Conservation (phyloP, 2,888 invertebrate genomes). For the Mythimna loreyi region DNA sequence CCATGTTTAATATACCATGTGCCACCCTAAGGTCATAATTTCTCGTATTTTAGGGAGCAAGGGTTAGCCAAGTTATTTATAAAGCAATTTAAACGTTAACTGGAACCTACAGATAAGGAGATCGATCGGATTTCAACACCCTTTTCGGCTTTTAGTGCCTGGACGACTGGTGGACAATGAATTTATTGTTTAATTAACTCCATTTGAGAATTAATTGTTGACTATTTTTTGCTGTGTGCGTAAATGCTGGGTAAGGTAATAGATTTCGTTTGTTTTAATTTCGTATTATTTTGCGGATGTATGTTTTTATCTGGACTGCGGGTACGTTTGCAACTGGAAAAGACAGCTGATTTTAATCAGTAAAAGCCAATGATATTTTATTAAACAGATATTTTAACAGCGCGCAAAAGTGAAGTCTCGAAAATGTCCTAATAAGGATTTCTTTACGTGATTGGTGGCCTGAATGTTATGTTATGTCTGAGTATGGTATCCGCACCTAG, state of each 20-base stretch:
- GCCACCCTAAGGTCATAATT: constrained; percentile 84
- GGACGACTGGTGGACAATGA: constrained; percentile 53
- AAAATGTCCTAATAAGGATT: too few relatives aligned
- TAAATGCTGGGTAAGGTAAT: neutral
- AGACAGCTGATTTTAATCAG: too few relatives aligned
- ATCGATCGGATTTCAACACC: constrained; percentile 74
- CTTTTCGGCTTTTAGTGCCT: constrained; percentile 62
- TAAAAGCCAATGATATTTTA: too few relatives aligned
- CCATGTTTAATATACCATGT: constrained; percentile 67
- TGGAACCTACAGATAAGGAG: constrained; percentile 82
- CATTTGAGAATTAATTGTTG: constrained; percentile 50
- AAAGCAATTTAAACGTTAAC: constrained; percentile 88
- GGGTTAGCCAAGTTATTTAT: constrained; percentile 88
- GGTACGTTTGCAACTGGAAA: too few relatives aligned
- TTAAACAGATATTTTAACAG: too few relatives aligned
- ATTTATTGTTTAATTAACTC: constrained; percentile 64
- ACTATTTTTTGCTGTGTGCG: constrained; percentile 35
- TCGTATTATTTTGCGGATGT: neutral
- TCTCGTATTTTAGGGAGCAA: constrained; percentile 74
- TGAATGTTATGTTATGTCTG: too few relatives aligned
- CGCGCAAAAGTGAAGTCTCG: too few relatives aligned
- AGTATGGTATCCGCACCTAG: too few relatives aligned
- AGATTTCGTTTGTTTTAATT: neutral
- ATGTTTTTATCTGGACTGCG: too few relatives aligned
- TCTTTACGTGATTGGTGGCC: too few relatives aligned